These are phyloP conservation scores for Cacoxenus indagator DNA, from an alignment of 2,888 invertebrate species.

Conservation along the genomic window DNA sequence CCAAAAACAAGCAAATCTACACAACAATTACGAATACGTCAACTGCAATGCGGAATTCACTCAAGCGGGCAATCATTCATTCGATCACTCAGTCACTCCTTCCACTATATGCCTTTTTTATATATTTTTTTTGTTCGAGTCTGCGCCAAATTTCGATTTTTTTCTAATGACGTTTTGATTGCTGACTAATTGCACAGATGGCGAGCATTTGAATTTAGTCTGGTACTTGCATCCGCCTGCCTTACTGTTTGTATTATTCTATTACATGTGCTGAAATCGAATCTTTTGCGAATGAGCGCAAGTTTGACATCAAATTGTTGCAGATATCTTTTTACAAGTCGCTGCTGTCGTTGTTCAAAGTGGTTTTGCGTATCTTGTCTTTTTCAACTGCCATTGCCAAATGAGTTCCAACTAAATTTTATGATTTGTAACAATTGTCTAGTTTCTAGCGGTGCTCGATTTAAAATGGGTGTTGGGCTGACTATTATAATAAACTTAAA, in stretches of 20 bases:
- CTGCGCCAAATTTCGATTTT: not conserved
- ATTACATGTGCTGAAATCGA: constrained; percentile 7
- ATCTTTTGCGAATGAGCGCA: constrained; percentile 26
- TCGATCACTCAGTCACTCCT: not conserved
- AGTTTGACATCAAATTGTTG: not conserved
- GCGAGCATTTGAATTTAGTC: constrained; percentile 3
- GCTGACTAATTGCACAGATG: constrained; percentile 24
- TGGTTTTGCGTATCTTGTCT: not conserved
- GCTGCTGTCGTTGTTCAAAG: not conserved
- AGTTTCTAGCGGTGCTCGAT: not conserved
- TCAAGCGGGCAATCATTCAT: not conserved
- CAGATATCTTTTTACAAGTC: not conserved
- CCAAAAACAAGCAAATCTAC: constrained; percentile 20
- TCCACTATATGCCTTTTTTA: not conserved
- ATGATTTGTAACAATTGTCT: not conserved
- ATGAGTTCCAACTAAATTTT: constrained; percentile 5
- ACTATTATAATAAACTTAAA: no score
- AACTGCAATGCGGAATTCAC: constrained; percentile 10
- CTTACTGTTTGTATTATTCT: not conserved
- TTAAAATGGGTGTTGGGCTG: no score
- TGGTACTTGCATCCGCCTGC: no score
- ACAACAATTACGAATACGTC: constrained; percentile 19
- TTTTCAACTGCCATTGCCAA: not conserved
- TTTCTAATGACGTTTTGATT: constrained; percentile 27
- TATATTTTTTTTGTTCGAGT: not conserved